Conservation (phyloP, 2,888 invertebrate species). For the Pollenia amentaria region DNA sequence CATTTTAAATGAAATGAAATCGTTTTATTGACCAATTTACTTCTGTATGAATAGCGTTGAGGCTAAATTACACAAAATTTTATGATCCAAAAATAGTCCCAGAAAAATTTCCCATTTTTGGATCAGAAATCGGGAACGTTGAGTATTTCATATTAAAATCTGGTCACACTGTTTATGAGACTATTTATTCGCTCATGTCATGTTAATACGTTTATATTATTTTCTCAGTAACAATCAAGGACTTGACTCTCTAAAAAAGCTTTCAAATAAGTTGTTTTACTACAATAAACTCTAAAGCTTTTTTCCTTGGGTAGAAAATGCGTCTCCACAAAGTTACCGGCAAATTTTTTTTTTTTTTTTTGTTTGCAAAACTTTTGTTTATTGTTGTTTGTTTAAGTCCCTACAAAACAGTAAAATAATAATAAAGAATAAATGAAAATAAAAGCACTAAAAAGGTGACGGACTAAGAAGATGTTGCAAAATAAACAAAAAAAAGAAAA, state of each 20-base stretch:
- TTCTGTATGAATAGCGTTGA: too few species aligned
- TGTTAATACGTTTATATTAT: constrained; percentile 19
- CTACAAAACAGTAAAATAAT: background rate
- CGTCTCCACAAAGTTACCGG: constrained; percentile 43
- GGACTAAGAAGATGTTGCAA: constrained; percentile 10
- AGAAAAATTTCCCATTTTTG: too few species aligned
- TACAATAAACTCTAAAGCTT: constrained; percentile 53
- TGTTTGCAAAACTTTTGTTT: constrained; percentile 11
- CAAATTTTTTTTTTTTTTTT: constrained; percentile 14
- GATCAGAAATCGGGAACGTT: too few species aligned
- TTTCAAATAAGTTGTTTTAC: constrained; percentile 52
- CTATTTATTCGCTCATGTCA: background rate
- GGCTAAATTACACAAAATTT: too few species aligned
- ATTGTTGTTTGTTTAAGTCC: background rate
- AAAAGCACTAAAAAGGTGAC: constrained; percentile 5
- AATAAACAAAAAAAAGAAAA: background rate
- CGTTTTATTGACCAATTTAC: too few species aligned
- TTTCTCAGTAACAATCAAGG: constrained; percentile 30
- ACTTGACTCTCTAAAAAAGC: constrained; percentile 54
- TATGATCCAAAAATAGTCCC: too few species aligned
- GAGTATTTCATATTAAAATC: too few species aligned
- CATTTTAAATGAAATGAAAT: too few species aligned
- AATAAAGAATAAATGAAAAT: background rate
- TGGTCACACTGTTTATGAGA: background rate
- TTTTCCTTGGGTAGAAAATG: constrained; percentile 23